These are phyloP conservation scores for Cladopsammia gracilis DNA, from an alignment of 64 coral and sea anemone species.

Conservation along the genomic window DNA sequence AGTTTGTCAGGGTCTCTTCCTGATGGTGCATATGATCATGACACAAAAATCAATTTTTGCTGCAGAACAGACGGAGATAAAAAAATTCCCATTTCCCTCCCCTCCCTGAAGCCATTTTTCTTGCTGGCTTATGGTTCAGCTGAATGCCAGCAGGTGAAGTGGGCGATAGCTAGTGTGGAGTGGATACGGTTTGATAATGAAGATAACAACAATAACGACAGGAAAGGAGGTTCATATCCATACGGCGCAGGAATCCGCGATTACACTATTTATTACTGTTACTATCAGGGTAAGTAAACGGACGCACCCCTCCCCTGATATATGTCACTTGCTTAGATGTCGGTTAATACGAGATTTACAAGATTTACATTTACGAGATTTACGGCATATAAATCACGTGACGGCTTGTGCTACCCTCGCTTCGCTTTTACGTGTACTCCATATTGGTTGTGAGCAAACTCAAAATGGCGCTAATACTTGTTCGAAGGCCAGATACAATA, in stretches of 20 bases:
- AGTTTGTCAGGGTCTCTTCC: not conserved
- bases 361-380: too few relatives aligned
- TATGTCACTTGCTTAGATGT: too few relatives aligned
- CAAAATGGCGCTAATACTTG: too few relatives aligned
- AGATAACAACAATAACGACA: not conserved
- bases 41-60: slow-evolving; percentile 26
- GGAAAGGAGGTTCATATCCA: not conserved
- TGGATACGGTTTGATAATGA: slow-evolving; percentile 19
- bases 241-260: not conserved
- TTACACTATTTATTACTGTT: slow-evolving; percentile 18
- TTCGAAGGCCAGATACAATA: too few relatives aligned
- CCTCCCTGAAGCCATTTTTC: slow-evolving; percentile 6
- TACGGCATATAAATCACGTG: too few relatives aligned
- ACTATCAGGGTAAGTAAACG: not conserved
- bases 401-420: too few relatives aligned
- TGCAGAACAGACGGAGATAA: slow-evolving; percentile 6
- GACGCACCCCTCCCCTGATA: too few relatives aligned
- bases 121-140: not conserved
- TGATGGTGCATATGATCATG: slow-evolving; percentile 19
- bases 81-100: slow-evolving; percentile 6
- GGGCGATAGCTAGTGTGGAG: slow-evolving; percentile 3
- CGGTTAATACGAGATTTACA: too few relatives aligned
- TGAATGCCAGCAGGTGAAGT: not conserved
- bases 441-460: too few relatives aligned
- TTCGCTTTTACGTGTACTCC: too few relatives aligned